phyloP scores from a whole-genome alignment of 2,797 vertebrate species.

The Coluber constrictor region DNA sequence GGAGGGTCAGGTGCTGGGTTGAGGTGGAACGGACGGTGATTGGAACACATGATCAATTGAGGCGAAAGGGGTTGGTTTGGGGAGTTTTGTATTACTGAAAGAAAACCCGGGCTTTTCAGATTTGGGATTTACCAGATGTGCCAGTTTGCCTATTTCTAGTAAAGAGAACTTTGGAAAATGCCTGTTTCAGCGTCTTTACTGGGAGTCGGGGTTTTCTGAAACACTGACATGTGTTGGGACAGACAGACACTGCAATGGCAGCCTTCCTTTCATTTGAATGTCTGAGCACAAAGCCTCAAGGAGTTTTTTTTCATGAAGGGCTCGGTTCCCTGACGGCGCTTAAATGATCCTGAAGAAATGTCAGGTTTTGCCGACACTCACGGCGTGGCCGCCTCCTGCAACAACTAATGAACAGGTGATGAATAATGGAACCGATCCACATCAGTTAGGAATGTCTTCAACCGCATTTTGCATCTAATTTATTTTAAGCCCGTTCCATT shows the following conservation, averaged over 20 bases:
- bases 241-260: neutral
- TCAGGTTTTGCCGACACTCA: neutral
- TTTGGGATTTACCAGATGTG: no score
- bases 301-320: neutral
- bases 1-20: no score
- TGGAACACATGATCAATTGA: no score
- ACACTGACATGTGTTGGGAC: neutral
- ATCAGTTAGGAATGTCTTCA: neutral
- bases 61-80: no score
- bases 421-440: neutral
- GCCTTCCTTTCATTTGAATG: neutral
- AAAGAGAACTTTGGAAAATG: no score
- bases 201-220: no score
- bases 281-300: neutral
- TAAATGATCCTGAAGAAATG: neutral
- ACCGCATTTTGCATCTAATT: neutral
- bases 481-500: neutral
- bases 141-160: no score
- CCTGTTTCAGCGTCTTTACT: no score
- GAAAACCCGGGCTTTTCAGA: no score
- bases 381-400: neutral
- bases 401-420: neutral
- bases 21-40: no score
- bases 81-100: no score
- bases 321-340: neutral